phyloP scores from a whole-genome alignment of 2,797 vertebrate species.

The Oreortyx pictus region DNA sequence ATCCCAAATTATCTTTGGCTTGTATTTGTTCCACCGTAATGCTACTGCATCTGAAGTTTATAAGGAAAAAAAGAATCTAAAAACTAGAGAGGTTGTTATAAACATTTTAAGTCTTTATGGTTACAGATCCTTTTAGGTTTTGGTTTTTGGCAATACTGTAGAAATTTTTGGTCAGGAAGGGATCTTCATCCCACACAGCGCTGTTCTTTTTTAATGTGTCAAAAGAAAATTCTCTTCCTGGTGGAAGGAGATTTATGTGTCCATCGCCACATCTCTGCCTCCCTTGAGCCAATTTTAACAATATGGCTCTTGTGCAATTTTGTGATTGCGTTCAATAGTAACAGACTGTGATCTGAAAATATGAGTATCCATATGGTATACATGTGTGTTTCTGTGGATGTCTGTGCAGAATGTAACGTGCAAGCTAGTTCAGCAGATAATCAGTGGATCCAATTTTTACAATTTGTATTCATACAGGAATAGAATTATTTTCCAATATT shows the following conservation, averaged over 20 bases:
- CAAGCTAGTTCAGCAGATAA: not conserved
- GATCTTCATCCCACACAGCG: not conserved
- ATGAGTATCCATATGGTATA: not conserved
- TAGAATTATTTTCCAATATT: not conserved
- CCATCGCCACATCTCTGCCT: not conserved
- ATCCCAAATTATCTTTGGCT: not conserved
- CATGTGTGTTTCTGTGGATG: not conserved
- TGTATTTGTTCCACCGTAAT: not conserved
- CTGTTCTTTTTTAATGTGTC: not conserved
- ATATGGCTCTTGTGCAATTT: constrained; percentile 27
- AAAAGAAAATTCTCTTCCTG: not conserved
- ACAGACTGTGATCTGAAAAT: constrained; percentile 31
- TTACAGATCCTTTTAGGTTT: not conserved
- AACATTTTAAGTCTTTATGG: not conserved
- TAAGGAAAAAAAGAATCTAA: not conserved
- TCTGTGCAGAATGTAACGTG: not conserved
- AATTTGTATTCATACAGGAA: not conserved
- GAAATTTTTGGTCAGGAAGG: not conserved
- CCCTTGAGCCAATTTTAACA: not conserved
- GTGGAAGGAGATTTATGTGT: not conserved
- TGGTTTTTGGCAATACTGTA: not conserved
- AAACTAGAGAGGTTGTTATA: not conserved
- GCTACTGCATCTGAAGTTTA: not conserved
- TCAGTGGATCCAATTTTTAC: not conserved
- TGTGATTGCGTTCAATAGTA: constrained; percentile 11